Evolutionary conservation across 2,888 invertebrate genomes (phyloP).

Genomic region (Euzophera pinguis): DNA sequence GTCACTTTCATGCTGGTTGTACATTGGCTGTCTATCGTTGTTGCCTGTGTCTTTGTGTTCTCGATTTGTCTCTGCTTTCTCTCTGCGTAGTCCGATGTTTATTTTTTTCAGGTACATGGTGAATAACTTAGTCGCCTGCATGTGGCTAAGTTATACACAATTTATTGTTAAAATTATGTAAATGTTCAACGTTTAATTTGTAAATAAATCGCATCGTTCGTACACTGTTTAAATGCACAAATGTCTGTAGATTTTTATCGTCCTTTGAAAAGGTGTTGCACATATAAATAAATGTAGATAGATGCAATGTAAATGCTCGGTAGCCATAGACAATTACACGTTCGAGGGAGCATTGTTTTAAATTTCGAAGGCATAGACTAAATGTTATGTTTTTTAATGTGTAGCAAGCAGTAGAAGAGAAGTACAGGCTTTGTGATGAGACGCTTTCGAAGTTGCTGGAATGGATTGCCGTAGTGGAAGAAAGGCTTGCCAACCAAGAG

Average conservation of each 20-base stretch:
- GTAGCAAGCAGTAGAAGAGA: constrained; percentile 97
- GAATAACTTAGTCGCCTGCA: constrained; percentile 24
- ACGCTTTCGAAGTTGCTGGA: constrained; percentile 90
- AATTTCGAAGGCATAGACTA: constrained; percentile 23
- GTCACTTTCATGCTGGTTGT: constrained; percentile 60
- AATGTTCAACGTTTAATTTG: constrained; percentile 11
- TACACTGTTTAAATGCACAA: constrained; percentile 17
- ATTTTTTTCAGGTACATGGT: constrained; percentile 18
- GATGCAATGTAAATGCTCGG: constrained; percentile 41
- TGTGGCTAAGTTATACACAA: constrained; percentile 18
- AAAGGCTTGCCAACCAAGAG: constrained; percentile 90
- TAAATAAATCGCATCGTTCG: constrained; percentile 15
- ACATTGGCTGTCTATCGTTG: constrained; percentile 52
- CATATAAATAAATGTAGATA: constrained; percentile 26
- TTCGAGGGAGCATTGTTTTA: constrained; percentile 19
- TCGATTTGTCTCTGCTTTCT: constrained; percentile 54
- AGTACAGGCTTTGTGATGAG: constrained; percentile 94
- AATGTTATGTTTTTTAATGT: constrained; percentile 37
- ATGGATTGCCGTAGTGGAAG: constrained; percentile 93
- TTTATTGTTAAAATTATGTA: background rate
- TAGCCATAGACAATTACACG: constrained; percentile 28
- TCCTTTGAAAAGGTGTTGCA: constrained; percentile 19
- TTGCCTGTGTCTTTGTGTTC: constrained; percentile 44
- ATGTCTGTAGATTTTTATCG: constrained; percentile 17
- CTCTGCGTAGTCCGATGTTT: constrained; percentile 49